Percentiles rank a stretch among this genome's conserved stretches.
These are phyloP conservation scores for Cistogaster globosa DNA, from an alignment of 2,888 invertebrate species.

Conservation along the genomic window DNA sequence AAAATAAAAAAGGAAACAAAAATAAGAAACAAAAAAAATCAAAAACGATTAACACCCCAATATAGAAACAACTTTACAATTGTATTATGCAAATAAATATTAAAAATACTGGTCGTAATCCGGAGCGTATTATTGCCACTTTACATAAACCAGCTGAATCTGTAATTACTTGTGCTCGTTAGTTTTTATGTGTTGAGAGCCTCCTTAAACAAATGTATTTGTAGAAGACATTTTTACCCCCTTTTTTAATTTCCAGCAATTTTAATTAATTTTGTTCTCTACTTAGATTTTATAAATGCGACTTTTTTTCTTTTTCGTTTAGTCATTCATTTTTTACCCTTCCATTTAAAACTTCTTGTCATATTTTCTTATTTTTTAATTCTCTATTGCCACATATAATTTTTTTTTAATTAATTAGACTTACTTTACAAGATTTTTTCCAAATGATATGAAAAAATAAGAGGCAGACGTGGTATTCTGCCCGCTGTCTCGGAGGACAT, in stretches of 20 bases:
- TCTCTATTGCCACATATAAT: no score
- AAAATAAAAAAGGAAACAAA: neutral
- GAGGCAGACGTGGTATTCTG: no score
- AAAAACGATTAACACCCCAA: no score
- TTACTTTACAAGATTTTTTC: no score
- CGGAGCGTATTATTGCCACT: conserved; percentile 83
- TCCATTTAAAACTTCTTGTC: conserved; percentile 39
- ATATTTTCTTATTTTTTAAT: no score
- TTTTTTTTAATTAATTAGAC: no score
- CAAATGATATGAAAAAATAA: no score
- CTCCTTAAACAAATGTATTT: neutral
- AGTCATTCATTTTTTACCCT: conserved; percentile 21
- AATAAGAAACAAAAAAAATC: neutral
- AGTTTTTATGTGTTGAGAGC: conserved; percentile 13
- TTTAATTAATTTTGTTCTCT: conserved; percentile 26
- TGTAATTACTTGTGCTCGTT: conserved; percentile 80
- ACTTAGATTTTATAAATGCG: conserved; percentile 13
- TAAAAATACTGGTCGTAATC: conserved; percentile 82
- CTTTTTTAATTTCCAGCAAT: neutral
- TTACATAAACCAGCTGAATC: conserved; percentile 82
- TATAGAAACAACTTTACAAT: conserved; percentile 24
- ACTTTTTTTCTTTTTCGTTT: neutral
- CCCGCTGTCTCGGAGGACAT: no score
- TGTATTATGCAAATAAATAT: conserved; percentile 83
- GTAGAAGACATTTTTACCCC: no score